Evolutionary conservation across 2,888 invertebrate genomes (phyloP).

Genomic region (Tachina lurida): DNA sequence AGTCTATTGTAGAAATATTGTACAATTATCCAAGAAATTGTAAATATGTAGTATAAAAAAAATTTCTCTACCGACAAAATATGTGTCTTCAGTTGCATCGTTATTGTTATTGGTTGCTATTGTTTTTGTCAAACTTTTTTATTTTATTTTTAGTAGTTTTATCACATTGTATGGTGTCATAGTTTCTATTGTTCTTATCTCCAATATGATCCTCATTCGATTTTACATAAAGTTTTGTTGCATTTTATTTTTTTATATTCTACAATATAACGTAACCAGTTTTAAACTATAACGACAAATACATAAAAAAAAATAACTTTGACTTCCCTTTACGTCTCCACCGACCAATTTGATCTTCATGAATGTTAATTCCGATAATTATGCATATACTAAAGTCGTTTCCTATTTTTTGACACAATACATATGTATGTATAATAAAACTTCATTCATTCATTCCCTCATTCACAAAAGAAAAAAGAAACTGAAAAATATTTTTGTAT

Average conservation of each 20-base stretch:
- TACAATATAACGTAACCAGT: constrained; percentile 42
- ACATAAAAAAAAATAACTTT: background rate
- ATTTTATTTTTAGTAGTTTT: background rate
- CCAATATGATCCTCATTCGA: constrained; percentile 46
- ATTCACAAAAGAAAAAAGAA: constrained; percentile 30
- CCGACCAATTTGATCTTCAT: background rate
- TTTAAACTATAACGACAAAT: constrained; percentile 17
- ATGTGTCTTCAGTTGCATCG: background rate
- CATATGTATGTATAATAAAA: background rate
- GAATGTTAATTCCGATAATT: constrained; percentile 56
- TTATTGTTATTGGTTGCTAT: background rate
- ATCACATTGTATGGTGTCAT: constrained; percentile 2
- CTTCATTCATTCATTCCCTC: constrained; percentile 49
- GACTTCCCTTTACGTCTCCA: background rate
- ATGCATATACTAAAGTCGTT: constrained; percentile 36
- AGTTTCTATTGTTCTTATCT: constrained; percentile 48
- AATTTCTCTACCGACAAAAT: constrained; percentile 17
- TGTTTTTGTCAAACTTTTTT: background rate
- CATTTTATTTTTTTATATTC: constrained; percentile 18
- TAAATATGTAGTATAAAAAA: background rate
- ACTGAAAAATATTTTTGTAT: background rate
- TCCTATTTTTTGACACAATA: constrained; percentile 43
- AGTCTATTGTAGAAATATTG: too few relatives aligned
- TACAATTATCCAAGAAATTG: too few relatives aligned
- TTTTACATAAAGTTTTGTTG: constrained; percentile 20